Evolutionary conservation across 2,888 invertebrate species (phyloP), one percentile per base, ranked within the genome.

Genomic region (Fissipunctia ypsillon): DNA sequence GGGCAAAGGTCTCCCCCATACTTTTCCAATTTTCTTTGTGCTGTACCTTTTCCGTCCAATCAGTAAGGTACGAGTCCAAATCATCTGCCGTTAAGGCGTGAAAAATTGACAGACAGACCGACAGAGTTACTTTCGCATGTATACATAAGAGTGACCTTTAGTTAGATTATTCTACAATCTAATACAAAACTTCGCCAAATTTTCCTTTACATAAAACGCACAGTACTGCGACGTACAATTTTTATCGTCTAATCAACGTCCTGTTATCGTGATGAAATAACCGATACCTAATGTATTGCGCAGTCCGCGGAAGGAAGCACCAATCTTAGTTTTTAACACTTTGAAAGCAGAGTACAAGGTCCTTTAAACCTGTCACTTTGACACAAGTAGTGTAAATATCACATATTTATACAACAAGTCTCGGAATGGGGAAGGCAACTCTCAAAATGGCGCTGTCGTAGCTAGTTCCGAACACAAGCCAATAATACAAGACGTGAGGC

Each of bases 241-340:
- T 59, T 41, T 45, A 66, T 54, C 22, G 14, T 54, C 43, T 31
- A 22, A 71, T 61, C n/a, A 48, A 31, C 78, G 63, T 78, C 56
- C 78, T 78, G 66, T 67, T 57, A 45, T 73, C 41, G 7, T 56
- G n/a, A 38, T 45, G 22, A 52, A 52, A 54, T 54, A 60, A 35
- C 48, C 52, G 35, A 61, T 78, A 65, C 7, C 19, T 25, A n/a
- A 16, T 61, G 35, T 73, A 80, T 50, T 78, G 60, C 78, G 80
- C 50, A 74, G 56, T 60, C 19, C 41, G 1, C 80, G 78, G 78
- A 78, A 78, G 78, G 69, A 80, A 78, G 54, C 31, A 28, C 52
- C 43, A 60, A 69, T 74, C 41, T 68, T 31, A 19, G 28, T 38
- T 22, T 4, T 0, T 60, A 72, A 72, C 63, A 64, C 54, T 67